Conservation (phyloP, 1,140 invertebrate genomes). For the Centruroides sculpturatus region DNA sequence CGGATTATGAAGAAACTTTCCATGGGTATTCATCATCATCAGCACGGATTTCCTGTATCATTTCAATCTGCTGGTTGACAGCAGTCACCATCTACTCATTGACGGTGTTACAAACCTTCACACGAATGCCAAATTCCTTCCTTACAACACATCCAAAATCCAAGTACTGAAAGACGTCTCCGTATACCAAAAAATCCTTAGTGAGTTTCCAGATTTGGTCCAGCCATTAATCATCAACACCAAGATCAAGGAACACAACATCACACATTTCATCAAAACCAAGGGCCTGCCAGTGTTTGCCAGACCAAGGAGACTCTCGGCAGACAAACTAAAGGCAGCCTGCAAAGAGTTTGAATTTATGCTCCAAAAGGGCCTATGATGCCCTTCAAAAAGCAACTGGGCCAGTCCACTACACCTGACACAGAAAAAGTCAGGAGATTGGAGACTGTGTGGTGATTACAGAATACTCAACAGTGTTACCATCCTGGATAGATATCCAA, state of each 20-base stretch:
- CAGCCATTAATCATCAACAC: neutral
- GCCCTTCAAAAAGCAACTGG: conserved; percentile 18
- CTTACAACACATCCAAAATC: too few relatives aligned
- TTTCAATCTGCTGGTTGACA: conserved; percentile 3
- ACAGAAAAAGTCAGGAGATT: conserved; percentile 14
- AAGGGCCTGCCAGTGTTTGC: conserved; percentile 1
- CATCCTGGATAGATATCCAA: conserved; percentile 7
- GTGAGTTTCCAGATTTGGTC: neutral
- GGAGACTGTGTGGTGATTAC: conserved; percentile 14
- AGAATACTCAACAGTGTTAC: conserved; percentile 8
- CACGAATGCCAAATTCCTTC: too few relatives aligned
- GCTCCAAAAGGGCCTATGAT: conserved; percentile 13
- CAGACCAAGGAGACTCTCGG: neutral
- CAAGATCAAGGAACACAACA: neutral
- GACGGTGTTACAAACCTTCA: neutral
- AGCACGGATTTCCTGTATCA: conserved; percentile 7
- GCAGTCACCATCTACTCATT: neutral
- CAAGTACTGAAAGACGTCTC: too few relatives aligned
- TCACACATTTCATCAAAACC: conserved; percentile 4
- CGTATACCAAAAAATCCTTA: too few relatives aligned
- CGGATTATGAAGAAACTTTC: conserved; percentile 1
- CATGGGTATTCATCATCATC: conserved; percentile 9
- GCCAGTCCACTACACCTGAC: conserved; percentile 20
- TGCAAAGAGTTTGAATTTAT: conserved; percentile 9
- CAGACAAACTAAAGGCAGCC: conserved; percentile 1